Evolutionary conservation across 1,140 invertebrate genomes (phyloP), one percentile per base, ranked within the genome.

Genomic region (Parapsyche elsis): DNA sequence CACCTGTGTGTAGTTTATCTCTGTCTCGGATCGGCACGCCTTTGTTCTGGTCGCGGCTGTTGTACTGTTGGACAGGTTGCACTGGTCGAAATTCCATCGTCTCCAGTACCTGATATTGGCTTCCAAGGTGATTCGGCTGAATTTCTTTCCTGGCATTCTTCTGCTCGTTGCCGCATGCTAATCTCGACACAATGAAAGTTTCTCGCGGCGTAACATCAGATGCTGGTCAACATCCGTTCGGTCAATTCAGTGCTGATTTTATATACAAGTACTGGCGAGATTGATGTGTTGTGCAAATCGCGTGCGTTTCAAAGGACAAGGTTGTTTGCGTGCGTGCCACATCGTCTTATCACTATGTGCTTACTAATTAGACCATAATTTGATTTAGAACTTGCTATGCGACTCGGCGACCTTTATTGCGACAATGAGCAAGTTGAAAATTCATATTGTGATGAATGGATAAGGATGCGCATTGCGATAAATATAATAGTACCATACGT

Each of bases 91-190:
- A 67, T 67, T 67, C 64, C 64, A 67, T 67, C 64, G 21, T 53
- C 64, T 38, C 30, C 30, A 38, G 24, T 38, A 38, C 23, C 64
- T 67, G 64, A 24, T 67, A 67, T 67, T 38, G 9, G 64, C 64
- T 67, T 38, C 64, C 64, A 67, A 67, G 64, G 64, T 67, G 64
- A 67, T 67, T 67, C 64, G 24, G 21, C 21, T 26, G 64, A 67
- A 67, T 67, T 19, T 67, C 64, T 67, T 26, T 67, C 64, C 49
- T 53, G 49, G 1, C 64, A 67, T 67, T 67, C 64, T 53, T 53
- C 64, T 67, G 23, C 0, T 67, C 64, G 64, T 9, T 14, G 19
- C 23, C 64, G 64, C 24, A 21, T 67, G 24, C 21, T 12, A 24
- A 67, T 67, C 24, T 30, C 21, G 24, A 67, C 21, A 21, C 21